These are phyloP conservation scores for Choristoneura rosaceana DNA, from an alignment of 2,888 invertebrate genomes.

Conservation along the genomic window DNA sequence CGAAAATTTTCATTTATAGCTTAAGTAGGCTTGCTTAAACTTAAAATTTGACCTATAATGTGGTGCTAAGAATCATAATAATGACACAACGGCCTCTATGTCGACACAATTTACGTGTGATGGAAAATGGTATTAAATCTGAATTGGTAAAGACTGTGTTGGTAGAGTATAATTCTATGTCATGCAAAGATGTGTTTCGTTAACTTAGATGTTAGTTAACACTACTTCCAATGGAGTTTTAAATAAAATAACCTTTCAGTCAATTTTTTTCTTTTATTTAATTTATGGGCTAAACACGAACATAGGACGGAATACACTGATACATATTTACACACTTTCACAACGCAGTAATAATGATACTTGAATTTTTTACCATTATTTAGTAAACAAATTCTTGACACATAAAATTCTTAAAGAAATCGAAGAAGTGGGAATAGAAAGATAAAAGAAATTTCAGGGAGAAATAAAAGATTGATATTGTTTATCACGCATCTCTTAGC, in stretches of 20 bases:
- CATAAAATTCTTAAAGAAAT: not conserved
- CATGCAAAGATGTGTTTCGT: not conserved
- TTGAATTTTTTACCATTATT: not conserved
- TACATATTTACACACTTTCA: conserved; percentile 48
- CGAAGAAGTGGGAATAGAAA: not conserved
- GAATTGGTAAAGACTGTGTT: not conserved
- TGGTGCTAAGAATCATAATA: too few species aligned
- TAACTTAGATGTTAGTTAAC: conserved; percentile 39
- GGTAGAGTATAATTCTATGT: not conserved
- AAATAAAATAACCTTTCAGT: conserved; percentile 52
- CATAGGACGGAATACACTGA: conserved; percentile 47
- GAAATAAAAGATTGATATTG: not conserved
- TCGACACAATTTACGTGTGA: too few species aligned
- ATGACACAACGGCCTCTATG: too few species aligned
- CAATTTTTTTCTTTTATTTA: conserved; percentile 49
- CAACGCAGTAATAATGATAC: conserved; percentile 27
- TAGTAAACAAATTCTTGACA: not conserved
- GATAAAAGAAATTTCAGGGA: not conserved
- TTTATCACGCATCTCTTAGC: conserved; percentile 52
- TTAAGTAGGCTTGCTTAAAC: too few species aligned
- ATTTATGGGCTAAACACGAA: conserved; percentile 30
- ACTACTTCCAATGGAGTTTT: conserved; percentile 56
- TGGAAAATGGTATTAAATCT: too few species aligned
- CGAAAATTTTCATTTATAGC: too few species aligned
- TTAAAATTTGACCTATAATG: too few species aligned